phyloP scores from a whole-genome alignment of 2,797 vertebrate genomes.

The Iguana delicatissima region DNA sequence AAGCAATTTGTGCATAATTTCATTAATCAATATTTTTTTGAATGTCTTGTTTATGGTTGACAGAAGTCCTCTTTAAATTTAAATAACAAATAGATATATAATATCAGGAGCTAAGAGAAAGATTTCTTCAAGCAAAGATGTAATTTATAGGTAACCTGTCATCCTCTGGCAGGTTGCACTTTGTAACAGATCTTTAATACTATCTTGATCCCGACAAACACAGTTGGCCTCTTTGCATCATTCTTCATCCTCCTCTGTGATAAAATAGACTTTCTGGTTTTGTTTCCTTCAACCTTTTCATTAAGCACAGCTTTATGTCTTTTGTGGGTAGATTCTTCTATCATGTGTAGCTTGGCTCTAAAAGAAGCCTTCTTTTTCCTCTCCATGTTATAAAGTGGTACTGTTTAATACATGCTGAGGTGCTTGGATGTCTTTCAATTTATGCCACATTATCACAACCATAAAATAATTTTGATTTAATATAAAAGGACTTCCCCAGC shows the following conservation, averaged over 20 bases:
- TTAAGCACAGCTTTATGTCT: neutral
- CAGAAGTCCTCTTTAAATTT: constrained; percentile 12
- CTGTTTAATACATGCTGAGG: no score
- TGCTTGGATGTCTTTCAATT: no score
- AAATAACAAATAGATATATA: constrained; percentile 58
- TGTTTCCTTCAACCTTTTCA: constrained; percentile 44
- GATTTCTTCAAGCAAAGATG: constrained; percentile 54
- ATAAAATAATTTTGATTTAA: no score
- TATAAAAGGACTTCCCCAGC: no score
- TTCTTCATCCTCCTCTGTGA: constrained; percentile 44
- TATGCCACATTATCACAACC: no score
- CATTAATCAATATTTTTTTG: constrained; percentile 23
- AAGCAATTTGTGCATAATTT: constrained; percentile 35
- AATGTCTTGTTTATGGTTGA: constrained; percentile 44
- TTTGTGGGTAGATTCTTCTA: neutral
- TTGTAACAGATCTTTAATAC: constrained; percentile 57
- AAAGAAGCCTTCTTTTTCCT: neutral
- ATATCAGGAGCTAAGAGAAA: constrained; percentile 56
- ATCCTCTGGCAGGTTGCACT: constrained; percentile 25
- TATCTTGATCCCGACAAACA: constrained; percentile 56
- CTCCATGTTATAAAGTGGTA: neutral
- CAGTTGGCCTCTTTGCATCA: constrained; percentile 51
- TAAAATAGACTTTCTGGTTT: constrained; percentile 44
- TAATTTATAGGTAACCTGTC: constrained; percentile 62
- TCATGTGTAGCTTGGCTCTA: neutral